Conservation (phyloP, 1,140 invertebrate genomes). For the Tetramorium alpestre region DNA sequence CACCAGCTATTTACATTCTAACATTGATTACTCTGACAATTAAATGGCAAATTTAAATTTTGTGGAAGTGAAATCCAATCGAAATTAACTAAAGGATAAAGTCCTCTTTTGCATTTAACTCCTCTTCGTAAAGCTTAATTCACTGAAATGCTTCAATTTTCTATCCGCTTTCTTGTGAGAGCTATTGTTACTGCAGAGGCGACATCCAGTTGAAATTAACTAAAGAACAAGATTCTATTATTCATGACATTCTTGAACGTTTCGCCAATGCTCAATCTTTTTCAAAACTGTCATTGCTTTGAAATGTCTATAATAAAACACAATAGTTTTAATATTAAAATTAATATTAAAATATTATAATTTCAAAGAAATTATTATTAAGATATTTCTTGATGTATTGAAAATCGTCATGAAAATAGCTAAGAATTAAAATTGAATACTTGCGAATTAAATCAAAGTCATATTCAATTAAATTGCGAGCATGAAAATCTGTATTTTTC, state of each 20-base stretch:
- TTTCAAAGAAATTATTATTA: background rate
- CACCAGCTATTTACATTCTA: background rate
- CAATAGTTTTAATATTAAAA: background rate
- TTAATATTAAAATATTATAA: background rate
- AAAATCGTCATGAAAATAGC: background rate
- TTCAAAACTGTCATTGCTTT: background rate
- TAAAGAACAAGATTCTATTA: conserved; percentile 3
- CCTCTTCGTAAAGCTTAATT: background rate
- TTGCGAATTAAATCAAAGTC: background rate
- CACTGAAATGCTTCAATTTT: conserved; percentile 9
- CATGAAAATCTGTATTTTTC: conserved; percentile 47
- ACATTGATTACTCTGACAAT: background rate
- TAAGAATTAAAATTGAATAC: background rate
- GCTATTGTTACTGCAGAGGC: background rate
- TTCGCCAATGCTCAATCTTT: background rate
- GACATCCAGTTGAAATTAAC: background rate
- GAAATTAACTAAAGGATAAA: conserved; percentile 1
- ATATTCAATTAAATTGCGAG: background rate
- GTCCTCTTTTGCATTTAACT: background rate
- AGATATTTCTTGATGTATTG: background rate
- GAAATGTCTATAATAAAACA: background rate
- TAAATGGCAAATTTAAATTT: background rate
- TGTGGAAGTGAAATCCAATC: background rate
- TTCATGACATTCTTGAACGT: background rate
- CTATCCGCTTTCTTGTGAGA: background rate